A percentile compares a stretch with the other conserved stretches of the same genome.
These are phyloP conservation scores for Gobiocypris rarus DNA, from an alignment of 2,113 vertebrate genomes.

Conservation along the genomic window DNA sequence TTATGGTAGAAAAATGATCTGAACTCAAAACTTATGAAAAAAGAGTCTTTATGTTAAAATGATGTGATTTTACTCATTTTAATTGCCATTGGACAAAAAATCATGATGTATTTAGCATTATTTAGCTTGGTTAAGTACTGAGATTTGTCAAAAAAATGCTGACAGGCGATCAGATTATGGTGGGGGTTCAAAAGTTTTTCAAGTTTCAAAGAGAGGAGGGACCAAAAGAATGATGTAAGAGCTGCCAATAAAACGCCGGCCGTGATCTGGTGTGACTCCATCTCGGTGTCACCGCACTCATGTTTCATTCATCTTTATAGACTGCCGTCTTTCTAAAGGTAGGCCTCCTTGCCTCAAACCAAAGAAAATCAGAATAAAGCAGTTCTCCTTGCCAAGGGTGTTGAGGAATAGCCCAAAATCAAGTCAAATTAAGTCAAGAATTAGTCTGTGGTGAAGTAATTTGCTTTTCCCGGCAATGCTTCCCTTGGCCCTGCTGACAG, in stretches of 20 bases:
- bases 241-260: not conserved
- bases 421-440: not conserved
- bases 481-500: too few species aligned
- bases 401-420: constrained; percentile 1
- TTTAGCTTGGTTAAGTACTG: not conserved
- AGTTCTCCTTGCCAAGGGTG: not conserved
- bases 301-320: not conserved
- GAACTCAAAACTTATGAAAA: too few species aligned
- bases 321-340: not conserved
- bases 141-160: not conserved
- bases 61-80: too few species aligned
- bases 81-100: too few species aligned
- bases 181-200: not conserved
- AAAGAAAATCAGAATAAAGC: not conserved
- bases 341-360: not conserved
- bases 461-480: not conserved
- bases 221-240: not conserved
- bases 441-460: constrained; percentile 1
- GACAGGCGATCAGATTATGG: not conserved
- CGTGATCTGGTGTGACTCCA: not conserved
- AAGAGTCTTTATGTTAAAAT: too few species aligned
- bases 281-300: not conserved
- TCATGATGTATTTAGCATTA: not conserved
- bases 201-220: not conserved
- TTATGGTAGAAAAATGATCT: too few species aligned